Evolutionary conservation across 2,888 invertebrate species (phyloP), one percentile per base, ranked within the genome.

Genomic region (Mechanitis messenoides): DNA sequence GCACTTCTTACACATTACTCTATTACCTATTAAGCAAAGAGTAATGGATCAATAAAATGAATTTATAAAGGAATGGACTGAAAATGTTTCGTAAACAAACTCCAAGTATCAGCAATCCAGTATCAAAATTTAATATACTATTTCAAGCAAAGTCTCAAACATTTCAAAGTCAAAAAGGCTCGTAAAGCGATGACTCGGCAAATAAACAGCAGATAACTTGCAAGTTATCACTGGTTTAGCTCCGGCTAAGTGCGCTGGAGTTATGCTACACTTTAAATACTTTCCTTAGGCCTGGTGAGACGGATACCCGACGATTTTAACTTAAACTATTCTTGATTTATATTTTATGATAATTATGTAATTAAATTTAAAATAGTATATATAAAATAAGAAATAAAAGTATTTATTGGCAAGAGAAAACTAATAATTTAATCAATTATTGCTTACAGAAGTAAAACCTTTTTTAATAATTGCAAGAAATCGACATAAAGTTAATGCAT

Each of bases 201-300:
- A 68, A 68, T 64, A 69, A 67, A 63, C 62, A 47, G 53, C 64
- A 63, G 68, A 68, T 69, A 65, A 62, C 62, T 58, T 55, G 63
- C 64, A 56, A 70, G 60, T 70, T 69, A 69, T 64, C 45, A 62
- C 59, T 31, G 53, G 61, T 59, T 67, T 65, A 67, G 63, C 62
- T 56, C 45, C 33, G 50, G 65, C 67, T 70, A 69, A 72, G 69
- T 47, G 45, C 58, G 55, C 62, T 59, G 66, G 67, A 72, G 64
- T 71, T 72, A 72, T 70, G 68, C 50, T 50, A 50, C 50, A 31
- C 50, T 50, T 50, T 50, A 50, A 50, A 31, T 31, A 50, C 50
- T 50, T 31, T 50, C 31, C 50, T 50, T 31, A 31, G 50, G 50
- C 50, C 50, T 50, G 6, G 6, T 7, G 31, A 50, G 50, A 28